phyloP scores from a whole-genome alignment of 2,888 invertebrate genomes.

The Catocala fraxini region DNA sequence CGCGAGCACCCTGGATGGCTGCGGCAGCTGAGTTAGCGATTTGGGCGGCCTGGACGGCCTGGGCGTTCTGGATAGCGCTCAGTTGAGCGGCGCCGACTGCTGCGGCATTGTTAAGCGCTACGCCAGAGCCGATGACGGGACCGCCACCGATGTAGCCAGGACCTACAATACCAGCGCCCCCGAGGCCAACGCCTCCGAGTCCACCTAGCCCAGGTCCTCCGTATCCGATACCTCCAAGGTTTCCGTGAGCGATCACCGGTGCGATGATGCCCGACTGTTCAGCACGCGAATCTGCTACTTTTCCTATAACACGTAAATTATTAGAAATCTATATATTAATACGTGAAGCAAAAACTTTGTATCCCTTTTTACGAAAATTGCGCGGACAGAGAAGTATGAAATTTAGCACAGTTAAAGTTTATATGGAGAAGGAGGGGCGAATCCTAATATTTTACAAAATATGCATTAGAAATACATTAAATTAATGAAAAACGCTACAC shows the following conservation, averaged over 20 bases:
- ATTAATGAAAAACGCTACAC: no score
- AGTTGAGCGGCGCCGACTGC: conserved; percentile 80
- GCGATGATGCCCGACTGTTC: conserved; percentile 59
- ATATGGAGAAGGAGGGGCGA: no score
- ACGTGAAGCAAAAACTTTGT: no score
- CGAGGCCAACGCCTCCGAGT: conserved; percentile 33
- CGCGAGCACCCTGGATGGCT: conserved; percentile 80
- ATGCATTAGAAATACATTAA: no score
- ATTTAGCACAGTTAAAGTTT: no score
- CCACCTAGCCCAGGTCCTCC: conserved; percentile 19
- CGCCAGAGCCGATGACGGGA: conserved; percentile 62
- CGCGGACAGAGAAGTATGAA: no score
- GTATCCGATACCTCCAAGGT: conserved; percentile 34
- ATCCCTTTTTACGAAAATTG: no score
- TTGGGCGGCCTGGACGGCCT: conserved; percentile 78
- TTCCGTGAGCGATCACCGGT: conserved; percentile 47
- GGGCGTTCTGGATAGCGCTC: conserved; percentile 82
- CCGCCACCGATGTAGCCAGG: conserved; percentile 46
- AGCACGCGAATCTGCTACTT: conserved; percentile 65
- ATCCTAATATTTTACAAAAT: no score
- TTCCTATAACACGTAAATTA: conserved; percentile 30
- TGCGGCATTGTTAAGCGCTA: conserved; percentile 76
- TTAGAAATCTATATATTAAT: no score
- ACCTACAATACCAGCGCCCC: conserved; percentile 47
- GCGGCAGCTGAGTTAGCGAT: conserved; percentile 80